phyloP scores from a whole-genome alignment of 1,140 invertebrate species.

The Lasioglossum albipes region DNA sequence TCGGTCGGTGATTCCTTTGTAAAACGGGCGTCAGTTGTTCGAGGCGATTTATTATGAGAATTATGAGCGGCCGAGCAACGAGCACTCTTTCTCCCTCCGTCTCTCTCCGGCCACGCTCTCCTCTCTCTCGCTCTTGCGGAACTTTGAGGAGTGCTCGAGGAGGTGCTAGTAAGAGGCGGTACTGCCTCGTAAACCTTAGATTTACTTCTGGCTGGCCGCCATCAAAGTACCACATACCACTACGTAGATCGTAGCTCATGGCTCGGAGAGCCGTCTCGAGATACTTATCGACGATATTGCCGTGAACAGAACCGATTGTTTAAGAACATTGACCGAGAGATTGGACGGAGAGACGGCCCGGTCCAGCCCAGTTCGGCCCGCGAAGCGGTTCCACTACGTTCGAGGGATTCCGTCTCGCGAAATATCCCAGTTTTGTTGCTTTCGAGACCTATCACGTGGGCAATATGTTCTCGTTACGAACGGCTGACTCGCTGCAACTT shows the following conservation, averaged over 20 bases:
- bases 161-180: slow-evolving; percentile 81
- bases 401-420: neutral
- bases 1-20: slow-evolving; percentile 60
- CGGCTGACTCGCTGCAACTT: neutral
- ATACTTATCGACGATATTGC: slow-evolving; percentile 77
- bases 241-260: slow-evolving; percentile 58
- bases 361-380: neutral
- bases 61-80: slow-evolving; percentile 72
- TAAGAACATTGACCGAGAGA: slow-evolving; percentile 38
- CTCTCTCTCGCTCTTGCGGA: slow-evolving; percentile 63
- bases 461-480: slow-evolving; percentile 1
- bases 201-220: slow-evolving; percentile 80
- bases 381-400: neutral
- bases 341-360: neutral
- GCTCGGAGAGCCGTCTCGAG: slow-evolving; percentile 69
- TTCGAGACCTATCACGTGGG: neutral
- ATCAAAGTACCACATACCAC: slow-evolving; percentile 76
- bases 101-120: slow-evolving; percentile 7
- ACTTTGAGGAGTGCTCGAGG: slow-evolving; percentile 78
- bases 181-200: slow-evolving; percentile 81
- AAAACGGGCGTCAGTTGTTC: slow-evolving; percentile 70
- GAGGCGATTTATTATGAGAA: slow-evolving; percentile 79
- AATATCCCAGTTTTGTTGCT: neutral
- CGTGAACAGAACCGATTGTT: slow-evolving; percentile 62
- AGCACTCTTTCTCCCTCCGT: slow-evolving; percentile 61